Base-by-base conservation (phyloP, 2,113 vertebrate genomes). In the Lampris incognitus region DNA sequence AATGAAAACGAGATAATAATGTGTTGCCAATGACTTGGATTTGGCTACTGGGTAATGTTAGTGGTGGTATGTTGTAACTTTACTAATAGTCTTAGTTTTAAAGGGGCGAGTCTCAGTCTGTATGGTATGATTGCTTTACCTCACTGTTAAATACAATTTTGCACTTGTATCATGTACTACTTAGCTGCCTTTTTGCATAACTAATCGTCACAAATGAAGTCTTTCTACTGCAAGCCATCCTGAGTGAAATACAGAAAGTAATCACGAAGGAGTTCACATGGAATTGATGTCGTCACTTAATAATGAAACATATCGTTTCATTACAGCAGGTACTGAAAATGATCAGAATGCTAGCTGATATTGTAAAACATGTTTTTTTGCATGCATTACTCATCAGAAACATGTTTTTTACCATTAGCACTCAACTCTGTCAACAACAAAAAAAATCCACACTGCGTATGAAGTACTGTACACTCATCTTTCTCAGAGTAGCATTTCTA, bases 91-190 rank as follows among this genome's bases (percentile, higher is more conserved):
- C 79, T 83, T 86, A 76, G 83, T 61, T 67, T 40, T 55, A 57
- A 73, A 67, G 66, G 78, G 46, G 74, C 66, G 70, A 84, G 80
- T 83, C 75, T 37, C 81, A 76, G 68, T 88, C 85, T 88, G 84
- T 85, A 81, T 60, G 72, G 83, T 73, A 84, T 72, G 82, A 74
- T 90, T 88, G 80, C 86, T 86, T 94, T 92, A 92, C 91, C 92
- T 93, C 90, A 93, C 85, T 93, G 86, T 93, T 87, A 86, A 84
- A 85, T 90, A 89, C 82, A 4, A 89, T 82, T 89, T 92, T 94
- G 92, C 92, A 94, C 93, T 92, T 91, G 79, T 86, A 88, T 89
- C 90, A 87, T 91, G 88, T 90, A 64, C 76, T 87, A 84, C 85
- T 88, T 84, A 86, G 83, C 90, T 87, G 89, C 86, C 85, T 91